Percentiles rank a stretch among this genome's conserved stretches.
Evolutionary conservation across 2,888 invertebrate species (phyloP).

Genomic region (Idaea dimidiata): DNA sequence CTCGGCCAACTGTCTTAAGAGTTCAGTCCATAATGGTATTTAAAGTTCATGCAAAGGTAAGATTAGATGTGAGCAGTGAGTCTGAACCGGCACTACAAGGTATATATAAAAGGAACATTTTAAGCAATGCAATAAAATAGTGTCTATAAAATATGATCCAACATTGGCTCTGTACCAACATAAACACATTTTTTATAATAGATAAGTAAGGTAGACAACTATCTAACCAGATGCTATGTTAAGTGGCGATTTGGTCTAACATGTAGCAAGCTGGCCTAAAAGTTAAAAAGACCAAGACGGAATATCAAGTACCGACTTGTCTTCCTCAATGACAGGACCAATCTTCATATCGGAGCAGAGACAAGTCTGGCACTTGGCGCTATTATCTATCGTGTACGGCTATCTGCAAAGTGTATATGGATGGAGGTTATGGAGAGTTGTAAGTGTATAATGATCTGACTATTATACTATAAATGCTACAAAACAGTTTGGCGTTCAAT

Average conservation of each 20-base stretch:
- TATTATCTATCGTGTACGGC: background rate
- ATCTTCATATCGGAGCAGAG: no score
- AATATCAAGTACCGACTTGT: no score
- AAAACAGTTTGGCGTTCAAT: background rate
- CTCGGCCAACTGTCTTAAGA: constrained; percentile 16
- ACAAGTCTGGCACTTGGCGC: no score
- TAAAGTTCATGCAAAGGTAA: constrained; percentile 36
- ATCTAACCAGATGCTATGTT: no score
- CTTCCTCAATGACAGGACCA: no score
- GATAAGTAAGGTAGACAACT: no score
- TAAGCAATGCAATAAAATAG: constrained; percentile 8
- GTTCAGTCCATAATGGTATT: constrained; percentile 19
- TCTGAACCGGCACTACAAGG: constrained; percentile 19
- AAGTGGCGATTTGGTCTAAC: constrained; percentile 18
- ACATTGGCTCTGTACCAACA: background rate
- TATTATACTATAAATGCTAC: constrained; percentile 33
- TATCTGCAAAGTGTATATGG: constrained; percentile 16
- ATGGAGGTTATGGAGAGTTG: constrained; percentile 24
- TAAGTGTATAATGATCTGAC: constrained; percentile 51
- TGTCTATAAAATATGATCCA: background rate
- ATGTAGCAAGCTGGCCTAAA: background rate
- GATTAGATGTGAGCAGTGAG: constrained; percentile 30
- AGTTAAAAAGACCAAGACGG: no score
- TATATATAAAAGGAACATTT: constrained; percentile 3
- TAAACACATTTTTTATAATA: constrained; percentile 10